Percentiles rank a stretch among this genome's conserved stretches.
These are phyloP conservation scores for Sphaeridia pumilis DNA, from an alignment of 2,888 invertebrate genomes.

Conservation along the genomic window DNA sequence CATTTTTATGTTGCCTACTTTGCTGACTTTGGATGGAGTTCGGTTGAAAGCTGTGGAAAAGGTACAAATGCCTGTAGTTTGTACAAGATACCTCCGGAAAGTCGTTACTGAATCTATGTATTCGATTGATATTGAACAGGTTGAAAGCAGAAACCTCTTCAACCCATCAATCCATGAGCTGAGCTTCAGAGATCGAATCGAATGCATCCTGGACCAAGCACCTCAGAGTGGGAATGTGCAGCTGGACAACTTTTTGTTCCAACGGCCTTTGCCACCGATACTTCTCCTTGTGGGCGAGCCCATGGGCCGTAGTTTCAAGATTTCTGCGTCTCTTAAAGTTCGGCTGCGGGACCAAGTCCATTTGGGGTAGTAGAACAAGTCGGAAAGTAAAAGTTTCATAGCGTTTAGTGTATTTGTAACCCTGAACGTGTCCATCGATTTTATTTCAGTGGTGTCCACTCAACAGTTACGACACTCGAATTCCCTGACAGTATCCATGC, in stretches of 20 bases:
- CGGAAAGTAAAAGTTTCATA: background rate
- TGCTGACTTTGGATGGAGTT: constrained; percentile 16
- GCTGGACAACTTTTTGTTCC: constrained; percentile 13
- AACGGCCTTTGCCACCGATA: constrained; percentile 13
- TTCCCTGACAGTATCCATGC: constrained; percentile 8
- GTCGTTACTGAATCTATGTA: background rate
- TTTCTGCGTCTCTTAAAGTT: constrained; percentile 18
- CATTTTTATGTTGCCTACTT: constrained; percentile 16
- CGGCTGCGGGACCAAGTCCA: constrained; percentile 14
- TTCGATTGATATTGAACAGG: background rate
- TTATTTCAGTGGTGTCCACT: constrained; percentile 22
- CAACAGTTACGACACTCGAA: constrained; percentile 25
- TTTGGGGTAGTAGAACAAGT: constrained; percentile 16
- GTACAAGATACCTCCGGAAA: too few species aligned
- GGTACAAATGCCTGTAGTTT: too few species aligned
- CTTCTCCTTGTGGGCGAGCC: constrained; percentile 20
- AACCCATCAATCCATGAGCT: constrained; percentile 17
- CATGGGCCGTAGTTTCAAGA: constrained; percentile 13
- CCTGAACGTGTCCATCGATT: background rate
- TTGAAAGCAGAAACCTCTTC: constrained; percentile 18
- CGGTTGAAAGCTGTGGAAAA: constrained; percentile 15
- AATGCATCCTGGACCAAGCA: constrained; percentile 13
- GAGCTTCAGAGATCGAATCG: constrained; percentile 15
- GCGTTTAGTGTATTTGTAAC: background rate
- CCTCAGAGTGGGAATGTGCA: constrained; percentile 15